These are phyloP conservation scores for Diorhabda elongata DNA, from an alignment of 1,140 invertebrate species.

Conservation along the genomic window DNA sequence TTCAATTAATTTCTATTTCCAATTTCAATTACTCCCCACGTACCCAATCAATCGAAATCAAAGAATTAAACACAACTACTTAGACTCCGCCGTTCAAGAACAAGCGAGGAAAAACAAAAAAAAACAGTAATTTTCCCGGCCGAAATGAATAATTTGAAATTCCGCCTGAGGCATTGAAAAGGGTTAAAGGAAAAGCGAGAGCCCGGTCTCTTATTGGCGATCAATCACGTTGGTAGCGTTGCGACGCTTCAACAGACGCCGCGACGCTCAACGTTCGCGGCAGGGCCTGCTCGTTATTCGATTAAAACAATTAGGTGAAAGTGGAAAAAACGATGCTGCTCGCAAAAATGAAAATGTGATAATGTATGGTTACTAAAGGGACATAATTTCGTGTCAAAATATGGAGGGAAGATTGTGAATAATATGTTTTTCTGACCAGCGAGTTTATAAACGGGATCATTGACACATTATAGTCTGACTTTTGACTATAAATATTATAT, in stretches of 20 bases:
- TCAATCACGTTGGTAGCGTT: not conserved
- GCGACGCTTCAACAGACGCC: not conserved
- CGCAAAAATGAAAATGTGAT: not conserved
- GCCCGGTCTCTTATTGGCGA: not conserved
- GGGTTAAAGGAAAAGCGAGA: constrained; percentile 1
- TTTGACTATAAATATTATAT: too few species aligned
- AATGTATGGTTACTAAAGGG: not conserved
- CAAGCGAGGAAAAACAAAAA: not conserved
- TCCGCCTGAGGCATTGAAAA: not conserved
- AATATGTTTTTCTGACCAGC: not conserved
- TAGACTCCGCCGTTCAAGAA: too few species aligned
- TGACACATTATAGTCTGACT: too few species aligned
- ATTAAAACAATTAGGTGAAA: constrained; percentile 3
- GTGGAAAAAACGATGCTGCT: not conserved
- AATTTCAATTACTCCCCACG: too few species aligned
- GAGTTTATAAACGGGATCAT: not conserved
- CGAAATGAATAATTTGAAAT: not conserved
- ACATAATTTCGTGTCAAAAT: not conserved
- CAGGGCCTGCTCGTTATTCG: not conserved
- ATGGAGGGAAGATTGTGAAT: not conserved
- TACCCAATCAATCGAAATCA: too few species aligned
- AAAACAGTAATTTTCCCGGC: not conserved
- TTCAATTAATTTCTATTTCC: too few species aligned
- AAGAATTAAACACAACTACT: too few species aligned
- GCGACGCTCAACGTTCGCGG: constrained; percentile 1